phyloP scores from a whole-genome alignment of 2,888 invertebrate genomes.

The Caradrina kadenii region DNA sequence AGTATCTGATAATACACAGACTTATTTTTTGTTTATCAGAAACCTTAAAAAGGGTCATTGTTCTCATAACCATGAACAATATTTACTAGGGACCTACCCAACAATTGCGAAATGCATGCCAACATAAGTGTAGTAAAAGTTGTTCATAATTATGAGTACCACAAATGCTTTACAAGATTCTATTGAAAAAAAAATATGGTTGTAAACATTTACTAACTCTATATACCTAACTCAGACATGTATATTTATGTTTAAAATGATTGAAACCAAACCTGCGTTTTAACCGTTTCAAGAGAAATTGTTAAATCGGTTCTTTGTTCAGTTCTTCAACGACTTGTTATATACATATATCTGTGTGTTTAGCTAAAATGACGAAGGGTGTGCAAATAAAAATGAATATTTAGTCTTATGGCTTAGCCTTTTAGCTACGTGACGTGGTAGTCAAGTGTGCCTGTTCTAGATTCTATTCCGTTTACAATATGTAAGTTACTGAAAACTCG shows the following conservation, averaged over 20 bases:
- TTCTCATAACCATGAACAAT: no score
- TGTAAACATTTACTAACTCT: no score
- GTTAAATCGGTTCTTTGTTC: not conserved
- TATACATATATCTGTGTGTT: not conserved
- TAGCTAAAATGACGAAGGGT: conserved; percentile 4
- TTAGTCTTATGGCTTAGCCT: conserved; percentile 74
- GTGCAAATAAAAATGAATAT: conserved; percentile 25
- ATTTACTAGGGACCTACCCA: no score
- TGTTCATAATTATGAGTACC: no score
- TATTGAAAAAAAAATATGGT: no score
- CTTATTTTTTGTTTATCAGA: no score
- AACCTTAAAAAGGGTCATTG: no score
- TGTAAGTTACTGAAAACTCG: conserved; percentile 10
- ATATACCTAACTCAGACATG: no score
- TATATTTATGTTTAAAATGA: not conserved
- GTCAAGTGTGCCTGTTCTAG: conserved; percentile 82
- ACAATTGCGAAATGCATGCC: no score
- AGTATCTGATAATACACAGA: no score
- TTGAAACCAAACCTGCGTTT: not conserved
- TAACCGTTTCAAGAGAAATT: not conserved
- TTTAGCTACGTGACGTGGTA: conserved; percentile 82
- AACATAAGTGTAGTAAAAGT: no score
- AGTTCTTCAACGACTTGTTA: not conserved
- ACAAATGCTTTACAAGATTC: no score
- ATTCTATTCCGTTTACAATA: conserved; percentile 59